Conservation (phyloP, 2,113 vertebrate species). For the Phoxinus phoxinus region DNA sequence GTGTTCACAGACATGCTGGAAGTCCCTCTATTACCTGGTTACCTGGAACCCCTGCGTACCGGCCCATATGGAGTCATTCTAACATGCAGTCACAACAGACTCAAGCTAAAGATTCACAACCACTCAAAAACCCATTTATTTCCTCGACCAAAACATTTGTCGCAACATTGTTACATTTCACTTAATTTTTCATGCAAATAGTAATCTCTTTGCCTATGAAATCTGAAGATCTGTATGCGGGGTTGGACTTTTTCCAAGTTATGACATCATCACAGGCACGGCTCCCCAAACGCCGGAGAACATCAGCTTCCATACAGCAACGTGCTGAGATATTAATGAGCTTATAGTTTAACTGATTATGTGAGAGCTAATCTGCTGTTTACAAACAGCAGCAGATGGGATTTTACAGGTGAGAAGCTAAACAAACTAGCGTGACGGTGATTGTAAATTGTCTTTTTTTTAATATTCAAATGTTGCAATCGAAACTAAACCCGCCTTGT, state of each 20-base stretch:
- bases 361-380: conserved; percentile 48
- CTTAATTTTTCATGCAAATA: not conserved
- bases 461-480: not conserved
- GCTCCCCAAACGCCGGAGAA: conserved; percentile 12
- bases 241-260: conserved; percentile 18
- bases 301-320: conserved; percentile 23
- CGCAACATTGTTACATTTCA: not conserved
- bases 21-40: conserved; percentile 9
- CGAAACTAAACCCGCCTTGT: not conserved
- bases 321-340: conserved; percentile 42
- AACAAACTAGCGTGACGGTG: conserved; percentile 11
- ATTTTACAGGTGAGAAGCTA: conserved; percentile 49
- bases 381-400: conserved; percentile 42
- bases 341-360: conserved; percentile 49
- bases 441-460: conserved; percentile 7
- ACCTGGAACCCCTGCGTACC: not conserved
- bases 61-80: conserved; percentile 3
- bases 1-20: not conserved
- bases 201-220: not conserved
- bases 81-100: not conserved
- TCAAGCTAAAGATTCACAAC: not conserved
- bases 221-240: not conserved
- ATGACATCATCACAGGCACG: conserved; percentile 4
- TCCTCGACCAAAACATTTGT: not conserved
- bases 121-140: not conserved